Percentiles rank a stretch among this genome's conserved stretches.
These are phyloP conservation scores for Pinctada fucata DNA, from an alignment of 2,888 invertebrate species.

Conservation along the genomic window DNA sequence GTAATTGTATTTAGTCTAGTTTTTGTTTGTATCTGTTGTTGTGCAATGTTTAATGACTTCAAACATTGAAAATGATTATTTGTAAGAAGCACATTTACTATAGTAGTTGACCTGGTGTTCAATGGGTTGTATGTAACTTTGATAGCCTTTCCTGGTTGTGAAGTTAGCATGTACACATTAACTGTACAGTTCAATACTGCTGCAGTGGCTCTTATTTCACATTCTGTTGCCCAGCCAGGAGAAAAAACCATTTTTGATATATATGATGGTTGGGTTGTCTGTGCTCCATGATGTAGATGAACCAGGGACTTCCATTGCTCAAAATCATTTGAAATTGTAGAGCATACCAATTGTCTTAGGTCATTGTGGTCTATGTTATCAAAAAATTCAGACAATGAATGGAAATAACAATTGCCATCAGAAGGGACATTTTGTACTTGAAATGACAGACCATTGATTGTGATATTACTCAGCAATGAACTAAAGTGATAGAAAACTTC, in stretches of 20 bases:
- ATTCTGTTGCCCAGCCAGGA: background rate
- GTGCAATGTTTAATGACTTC: too few species aligned
- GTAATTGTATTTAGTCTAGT: background rate
- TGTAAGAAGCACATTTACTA: background rate
- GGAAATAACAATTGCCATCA: background rate
- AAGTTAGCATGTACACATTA: background rate
- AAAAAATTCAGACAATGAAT: background rate
- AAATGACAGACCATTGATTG: background rate
- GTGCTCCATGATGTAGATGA: background rate
- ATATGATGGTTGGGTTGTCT: background rate
- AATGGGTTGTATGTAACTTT: background rate
- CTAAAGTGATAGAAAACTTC: background rate
- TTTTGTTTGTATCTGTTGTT: background rate
- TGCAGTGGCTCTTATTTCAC: background rate
- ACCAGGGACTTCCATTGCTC: background rate
- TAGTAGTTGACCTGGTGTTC: background rate
- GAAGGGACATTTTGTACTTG: background rate
- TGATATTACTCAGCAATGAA: background rate
- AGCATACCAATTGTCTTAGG: background rate
- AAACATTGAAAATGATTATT: background rate
- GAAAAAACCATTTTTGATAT: background rate
- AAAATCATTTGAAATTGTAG: background rate
- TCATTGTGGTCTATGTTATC: background rate
- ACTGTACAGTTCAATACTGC: background rate
- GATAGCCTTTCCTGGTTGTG: background rate